Evolutionary conservation across 1,140 invertebrate genomes (phyloP), one percentile per base, ranked within the genome.

Genomic region (Fopius arisanus): DNA sequence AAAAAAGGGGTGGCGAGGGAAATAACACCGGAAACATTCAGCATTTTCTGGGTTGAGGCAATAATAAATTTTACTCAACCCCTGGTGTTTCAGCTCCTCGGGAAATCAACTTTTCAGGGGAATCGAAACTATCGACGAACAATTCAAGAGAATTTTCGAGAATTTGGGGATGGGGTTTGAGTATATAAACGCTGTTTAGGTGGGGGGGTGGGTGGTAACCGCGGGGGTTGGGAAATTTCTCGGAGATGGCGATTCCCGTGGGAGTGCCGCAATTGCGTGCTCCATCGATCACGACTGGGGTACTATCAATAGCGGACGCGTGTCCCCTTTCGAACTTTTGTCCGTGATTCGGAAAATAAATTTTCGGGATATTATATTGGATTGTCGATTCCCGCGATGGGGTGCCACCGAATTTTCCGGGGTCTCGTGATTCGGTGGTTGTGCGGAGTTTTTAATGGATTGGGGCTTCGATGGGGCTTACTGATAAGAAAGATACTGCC

Each of bases 271-370:
- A 66, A 78, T 80, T 78, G 76, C 78, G 70, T 78, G 71, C 40
- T 73, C 75, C 75, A 78, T 80, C 79, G 79, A 78, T 80, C 76
- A 75, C 62, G 43, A 26, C 40, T 72, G 75, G 72, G 73, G 54
- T 41, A 65, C 72, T 76, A 51, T 67, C 33, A 62, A 63, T 71
- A 23, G 2, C 33, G 16, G 28, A 51, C 66, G 31, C 40, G 40
- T 63, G 62, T 40, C 23, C 23, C 62, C n/a, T 29, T 9, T 14
- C 16, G 12, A 43, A 10, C 12, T 41, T 12, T 37, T 37, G 33
- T 37, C 29, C 19, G 19, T 62, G 51, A 68, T 68, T 62, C 29
- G 19, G 68, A 41, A 14, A 67, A 67, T 41, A 40, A 37, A 21
- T 4, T 3, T 21, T 40, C 28, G 14, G 28, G 63, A 33, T 37